These are phyloP conservation scores for Delphinus delphis DNA, from an alignment of 2,113 vertebrate genomes.

Conservation along the genomic window DNA sequence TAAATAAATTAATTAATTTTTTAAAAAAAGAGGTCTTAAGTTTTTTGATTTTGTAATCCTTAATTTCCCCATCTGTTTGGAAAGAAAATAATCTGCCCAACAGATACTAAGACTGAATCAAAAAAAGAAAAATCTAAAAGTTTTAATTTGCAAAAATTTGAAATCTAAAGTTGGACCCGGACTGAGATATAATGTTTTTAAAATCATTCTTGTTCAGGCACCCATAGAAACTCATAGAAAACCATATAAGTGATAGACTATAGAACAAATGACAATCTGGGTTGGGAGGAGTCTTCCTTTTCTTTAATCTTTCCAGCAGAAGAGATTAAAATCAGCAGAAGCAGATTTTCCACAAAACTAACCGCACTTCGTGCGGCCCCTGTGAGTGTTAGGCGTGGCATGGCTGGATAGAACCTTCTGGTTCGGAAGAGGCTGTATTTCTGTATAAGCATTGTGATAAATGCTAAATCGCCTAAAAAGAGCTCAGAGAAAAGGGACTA, in stretches of 20 bases:
- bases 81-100: not conserved
- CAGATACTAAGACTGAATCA: not conserved
- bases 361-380: not conserved
- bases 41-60: not conserved
- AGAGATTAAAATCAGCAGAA: not conserved
- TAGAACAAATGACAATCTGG: not conserved
- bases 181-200: not conserved
- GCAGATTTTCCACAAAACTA: not conserved
- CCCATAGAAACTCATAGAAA: not conserved
- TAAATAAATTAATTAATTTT: not conserved
- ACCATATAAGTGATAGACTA: not conserved
- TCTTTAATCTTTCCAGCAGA: not conserved
- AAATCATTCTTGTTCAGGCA: not conserved
- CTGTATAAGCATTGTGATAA: not conserved
- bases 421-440: not conserved
- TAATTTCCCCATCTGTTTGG: not conserved
- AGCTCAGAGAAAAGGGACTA: not conserved
- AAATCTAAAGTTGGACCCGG: not conserved
- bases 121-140: not conserved
- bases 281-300: not conserved
- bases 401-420: not conserved
- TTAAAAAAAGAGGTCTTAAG: not conserved
- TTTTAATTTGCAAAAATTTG: not conserved
- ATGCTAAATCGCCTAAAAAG: not conserved
- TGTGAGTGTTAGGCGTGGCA: not conserved